Evolutionary conservation across 2,113 vertebrate genomes (phyloP).

Genomic region (Odobenus rosmarus): DNA sequence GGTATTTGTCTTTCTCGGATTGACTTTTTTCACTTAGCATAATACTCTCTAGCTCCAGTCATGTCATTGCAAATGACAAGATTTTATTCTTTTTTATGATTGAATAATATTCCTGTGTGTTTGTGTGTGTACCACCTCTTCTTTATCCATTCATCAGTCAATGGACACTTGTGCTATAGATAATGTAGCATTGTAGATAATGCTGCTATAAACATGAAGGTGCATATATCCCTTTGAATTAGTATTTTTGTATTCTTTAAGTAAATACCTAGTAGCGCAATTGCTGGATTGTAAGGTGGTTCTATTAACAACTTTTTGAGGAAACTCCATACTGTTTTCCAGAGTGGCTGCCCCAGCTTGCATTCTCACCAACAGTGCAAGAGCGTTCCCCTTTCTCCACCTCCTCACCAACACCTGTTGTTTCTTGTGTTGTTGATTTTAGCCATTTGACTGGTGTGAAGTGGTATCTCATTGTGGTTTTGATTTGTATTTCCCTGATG

Average conservation of each 20-base stretch:
- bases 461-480: background rate
- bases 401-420: background rate
- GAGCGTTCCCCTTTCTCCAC: background rate
- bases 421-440: background rate
- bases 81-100: background rate
- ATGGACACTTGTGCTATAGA: background rate
- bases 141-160: background rate
- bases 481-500: background rate
- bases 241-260: background rate
- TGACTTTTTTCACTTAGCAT: background rate
- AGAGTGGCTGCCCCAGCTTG: background rate
- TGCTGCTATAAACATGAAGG: background rate
- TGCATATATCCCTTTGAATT: background rate
- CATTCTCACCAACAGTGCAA: background rate
- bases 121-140: background rate
- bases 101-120: background rate
- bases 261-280: background rate
- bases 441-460: background rate
- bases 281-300: background rate
- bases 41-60: background rate
- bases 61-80: background rate
- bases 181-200: background rate
- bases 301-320: background rate
- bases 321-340: background rate
- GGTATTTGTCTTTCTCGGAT: background rate